Conservation (phyloP, 2,888 invertebrate species). For the Ophonus ardosiacus region DNA sequence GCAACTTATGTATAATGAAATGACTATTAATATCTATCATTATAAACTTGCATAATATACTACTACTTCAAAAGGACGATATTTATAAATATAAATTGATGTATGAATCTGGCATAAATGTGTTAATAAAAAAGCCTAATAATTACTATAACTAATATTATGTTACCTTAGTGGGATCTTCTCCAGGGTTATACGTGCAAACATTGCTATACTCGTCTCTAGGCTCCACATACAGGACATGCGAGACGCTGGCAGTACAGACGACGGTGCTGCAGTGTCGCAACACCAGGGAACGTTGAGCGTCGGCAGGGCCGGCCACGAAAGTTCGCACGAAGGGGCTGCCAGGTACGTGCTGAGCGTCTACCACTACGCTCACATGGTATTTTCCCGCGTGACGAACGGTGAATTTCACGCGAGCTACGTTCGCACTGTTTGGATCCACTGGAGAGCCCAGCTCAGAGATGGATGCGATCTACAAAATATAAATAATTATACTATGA, state of each 20-base stretch:
- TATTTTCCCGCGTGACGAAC: slow-evolving; percentile 94
- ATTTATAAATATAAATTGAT: too few species aligned
- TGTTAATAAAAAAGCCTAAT: neutral
- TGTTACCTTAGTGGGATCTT: slow-evolving; percentile 79
- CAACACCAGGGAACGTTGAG: slow-evolving; percentile 89
- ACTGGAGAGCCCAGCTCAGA: slow-evolving; percentile 92
- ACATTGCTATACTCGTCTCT: slow-evolving; percentile 93
- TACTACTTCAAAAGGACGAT: too few species aligned
- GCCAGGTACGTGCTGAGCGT: slow-evolving; percentile 88
- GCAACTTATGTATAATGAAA: too few species aligned
- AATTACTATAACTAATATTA: neutral
- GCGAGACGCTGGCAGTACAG: slow-evolving; percentile 86
- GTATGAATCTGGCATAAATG: too few species aligned
- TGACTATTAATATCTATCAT: too few species aligned
- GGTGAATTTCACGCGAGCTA: slow-evolving; percentile 93
- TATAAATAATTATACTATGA: neutral
- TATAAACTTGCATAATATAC: too few species aligned
- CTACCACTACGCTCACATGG: slow-evolving; percentile 90
- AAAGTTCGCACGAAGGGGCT: slow-evolving; percentile 92
- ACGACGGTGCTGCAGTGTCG: slow-evolving; percentile 91
- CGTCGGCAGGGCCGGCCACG: slow-evolving; percentile 89
- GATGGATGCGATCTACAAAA: slow-evolving; percentile 84
- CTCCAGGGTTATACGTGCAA: slow-evolving; percentile 81
- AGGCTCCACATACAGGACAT: slow-evolving; percentile 91
- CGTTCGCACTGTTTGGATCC: slow-evolving; percentile 90